Evolutionary conservation across 2,797 vertebrate genomes (phyloP).

Genomic region (Gambelia wislizenii): DNA sequence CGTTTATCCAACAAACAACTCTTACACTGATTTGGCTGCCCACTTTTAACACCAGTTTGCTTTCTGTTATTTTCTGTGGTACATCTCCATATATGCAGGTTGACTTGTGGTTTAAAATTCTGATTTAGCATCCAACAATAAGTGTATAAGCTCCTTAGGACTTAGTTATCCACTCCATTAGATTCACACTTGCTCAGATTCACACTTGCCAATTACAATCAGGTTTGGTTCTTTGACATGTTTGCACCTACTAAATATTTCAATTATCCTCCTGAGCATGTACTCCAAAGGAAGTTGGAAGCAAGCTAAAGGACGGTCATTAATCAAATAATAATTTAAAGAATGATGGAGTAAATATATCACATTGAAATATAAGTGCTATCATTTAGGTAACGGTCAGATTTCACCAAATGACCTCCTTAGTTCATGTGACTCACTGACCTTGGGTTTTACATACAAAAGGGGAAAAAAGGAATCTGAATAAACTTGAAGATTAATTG

Average conservation of each 20-base stretch:
- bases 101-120: too few relatives aligned
- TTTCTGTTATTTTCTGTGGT: background rate
- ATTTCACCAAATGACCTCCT: background rate
- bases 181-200: background rate
- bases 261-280: background rate
- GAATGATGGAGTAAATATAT: background rate
- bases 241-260: background rate
- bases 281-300: background rate
- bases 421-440: background rate
- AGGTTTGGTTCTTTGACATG: background rate
- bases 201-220: background rate
- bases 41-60: background rate
- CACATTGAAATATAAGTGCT: background rate
- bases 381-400: background rate
- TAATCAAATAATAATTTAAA: background rate
- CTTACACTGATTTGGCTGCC: background rate
- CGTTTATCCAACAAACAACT: background rate
- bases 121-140: too few relatives aligned
- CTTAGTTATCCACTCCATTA: background rate
- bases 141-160: background rate
- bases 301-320: background rate
- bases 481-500: conserved; percentile 61
- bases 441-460: background rate
- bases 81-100: background rate
- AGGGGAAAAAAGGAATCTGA: background rate